A percentile compares a stretch with the other conserved stretches of the same genome.
Evolutionary conservation across 2,797 vertebrate genomes (phyloP).

Genomic region (Gorsachius magnificus): DNA sequence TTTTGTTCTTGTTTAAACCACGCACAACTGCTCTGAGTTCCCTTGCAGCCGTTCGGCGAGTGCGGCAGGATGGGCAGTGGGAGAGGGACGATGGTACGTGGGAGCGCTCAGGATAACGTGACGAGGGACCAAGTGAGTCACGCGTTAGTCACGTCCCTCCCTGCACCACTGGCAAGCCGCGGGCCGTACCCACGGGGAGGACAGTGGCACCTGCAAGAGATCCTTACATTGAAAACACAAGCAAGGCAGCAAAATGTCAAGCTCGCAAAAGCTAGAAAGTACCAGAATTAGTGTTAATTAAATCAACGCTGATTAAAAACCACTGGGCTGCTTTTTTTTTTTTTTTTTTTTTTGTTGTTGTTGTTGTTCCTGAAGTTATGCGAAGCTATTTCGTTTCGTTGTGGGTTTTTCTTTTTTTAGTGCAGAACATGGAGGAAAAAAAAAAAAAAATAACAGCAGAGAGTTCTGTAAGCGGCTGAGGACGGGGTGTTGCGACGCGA

Average conservation of each 20-base stretch:
- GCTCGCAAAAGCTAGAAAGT: not conserved
- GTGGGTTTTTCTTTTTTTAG: not conserved
- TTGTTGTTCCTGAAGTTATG: not conserved
- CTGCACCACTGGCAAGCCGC: not conserved
- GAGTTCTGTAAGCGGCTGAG: not conserved
- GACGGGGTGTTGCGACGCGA: accelerated
- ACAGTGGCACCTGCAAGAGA: not conserved
- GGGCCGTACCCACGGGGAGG: not conserved
- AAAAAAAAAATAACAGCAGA: not conserved
- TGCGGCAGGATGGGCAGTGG: not conserved
- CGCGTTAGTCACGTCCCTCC: not conserved
- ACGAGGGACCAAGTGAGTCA: not conserved
- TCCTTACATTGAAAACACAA: not conserved
- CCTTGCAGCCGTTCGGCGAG: accelerated
- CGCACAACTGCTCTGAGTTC: not conserved
- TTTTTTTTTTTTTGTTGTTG: too few relatives aligned
- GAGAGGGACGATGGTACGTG: not conserved
- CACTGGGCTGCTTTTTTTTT: not conserved
- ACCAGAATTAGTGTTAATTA: conserved; percentile 15
- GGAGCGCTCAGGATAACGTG: not conserved
- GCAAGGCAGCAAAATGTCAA: not conserved
- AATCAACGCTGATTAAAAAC: conserved; percentile 4
- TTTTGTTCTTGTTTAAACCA: not conserved
- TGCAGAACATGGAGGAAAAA: not conserved
- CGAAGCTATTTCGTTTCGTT: not conserved